Conservation (phyloP, 2,888 invertebrate species). For the Macrophya annulata region DNA sequence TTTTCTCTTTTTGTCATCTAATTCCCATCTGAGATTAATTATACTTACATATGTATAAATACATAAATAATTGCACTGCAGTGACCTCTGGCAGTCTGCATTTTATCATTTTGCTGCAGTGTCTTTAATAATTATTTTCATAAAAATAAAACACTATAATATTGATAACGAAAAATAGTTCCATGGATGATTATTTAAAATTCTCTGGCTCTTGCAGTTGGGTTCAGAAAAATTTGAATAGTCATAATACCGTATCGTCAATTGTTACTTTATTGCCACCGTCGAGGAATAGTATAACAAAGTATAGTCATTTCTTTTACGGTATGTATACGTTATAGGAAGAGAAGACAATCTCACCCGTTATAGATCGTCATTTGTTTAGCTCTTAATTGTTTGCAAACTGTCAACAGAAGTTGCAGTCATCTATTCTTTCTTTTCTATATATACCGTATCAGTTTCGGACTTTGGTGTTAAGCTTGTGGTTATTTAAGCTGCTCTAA, state of each 20-base stretch:
- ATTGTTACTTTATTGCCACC: constrained; percentile 1
- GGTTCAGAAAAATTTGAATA: not conserved
- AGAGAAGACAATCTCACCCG: constrained; percentile 15
- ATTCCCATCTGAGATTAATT: no score
- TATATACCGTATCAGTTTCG: constrained; percentile 11
- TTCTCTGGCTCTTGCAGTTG: no score
- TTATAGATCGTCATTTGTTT: constrained; percentile 19
- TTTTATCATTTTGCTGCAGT: no score
- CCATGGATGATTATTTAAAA: no score
- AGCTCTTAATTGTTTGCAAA: constrained; percentile 19
- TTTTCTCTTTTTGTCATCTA: no score
- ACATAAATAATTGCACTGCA: no score
- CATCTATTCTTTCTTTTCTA: constrained; percentile 45
- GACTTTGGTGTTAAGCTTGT: not conserved
- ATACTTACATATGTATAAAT: no score
- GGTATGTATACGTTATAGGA: not conserved
- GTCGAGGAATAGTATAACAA: not conserved
- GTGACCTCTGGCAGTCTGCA: no score
- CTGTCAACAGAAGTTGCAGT: constrained; percentile 36
- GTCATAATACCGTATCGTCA: not conserved
- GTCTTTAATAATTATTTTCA: no score
- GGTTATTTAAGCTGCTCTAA: constrained; percentile 18
- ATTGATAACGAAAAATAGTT: no score
- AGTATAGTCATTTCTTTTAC: not conserved
- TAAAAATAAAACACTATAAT: no score